Conservation (phyloP, 92 coral and sea anemone species). For the Phenganax marumi region DNA sequence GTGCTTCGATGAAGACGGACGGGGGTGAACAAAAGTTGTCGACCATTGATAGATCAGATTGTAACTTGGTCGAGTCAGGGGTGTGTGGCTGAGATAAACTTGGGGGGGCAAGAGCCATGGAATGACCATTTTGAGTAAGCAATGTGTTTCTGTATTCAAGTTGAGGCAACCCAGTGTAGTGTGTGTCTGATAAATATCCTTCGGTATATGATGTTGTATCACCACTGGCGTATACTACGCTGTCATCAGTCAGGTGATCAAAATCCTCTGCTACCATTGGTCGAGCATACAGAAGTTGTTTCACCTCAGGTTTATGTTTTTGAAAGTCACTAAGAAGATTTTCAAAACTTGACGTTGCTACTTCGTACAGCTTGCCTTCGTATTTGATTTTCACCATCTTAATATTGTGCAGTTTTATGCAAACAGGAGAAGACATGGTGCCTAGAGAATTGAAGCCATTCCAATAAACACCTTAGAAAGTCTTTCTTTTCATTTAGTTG, state of each 20-base stretch:
- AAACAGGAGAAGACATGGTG: constrained; percentile 28
- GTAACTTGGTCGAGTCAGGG: constrained; percentile 12
- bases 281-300: constrained; percentile 36
- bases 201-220: constrained; percentile 11
- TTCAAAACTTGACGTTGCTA: constrained; percentile 33
- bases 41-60: constrained; percentile 31
- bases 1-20: constrained; percentile 32
- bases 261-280: constrained; percentile 33
- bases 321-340: constrained; percentile 38
- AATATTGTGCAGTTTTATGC: constrained; percentile 41
- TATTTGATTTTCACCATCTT: constrained; percentile 39
- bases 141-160: constrained; percentile 13
- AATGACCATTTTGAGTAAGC: constrained; percentile 5
- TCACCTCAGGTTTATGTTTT: constrained; percentile 40
- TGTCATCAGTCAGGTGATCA: constrained; percentile 27
- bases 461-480: too few relatives aligned
- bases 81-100: not conserved
- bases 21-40: constrained; percentile 44
- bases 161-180: not conserved
- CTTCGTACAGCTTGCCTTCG: constrained; percentile 36
- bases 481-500: too few relatives aligned
- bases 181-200: constrained; percentile 4
- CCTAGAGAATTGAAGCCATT: too few relatives aligned
- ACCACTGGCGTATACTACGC: constrained; percentile 40
- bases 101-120: constrained; percentile 9